Percentiles rank a stretch among this genome's conserved stretches.
Conservation (phyloP, 2,888 invertebrate species). For the Nematopogon swammerdamellus region DNA sequence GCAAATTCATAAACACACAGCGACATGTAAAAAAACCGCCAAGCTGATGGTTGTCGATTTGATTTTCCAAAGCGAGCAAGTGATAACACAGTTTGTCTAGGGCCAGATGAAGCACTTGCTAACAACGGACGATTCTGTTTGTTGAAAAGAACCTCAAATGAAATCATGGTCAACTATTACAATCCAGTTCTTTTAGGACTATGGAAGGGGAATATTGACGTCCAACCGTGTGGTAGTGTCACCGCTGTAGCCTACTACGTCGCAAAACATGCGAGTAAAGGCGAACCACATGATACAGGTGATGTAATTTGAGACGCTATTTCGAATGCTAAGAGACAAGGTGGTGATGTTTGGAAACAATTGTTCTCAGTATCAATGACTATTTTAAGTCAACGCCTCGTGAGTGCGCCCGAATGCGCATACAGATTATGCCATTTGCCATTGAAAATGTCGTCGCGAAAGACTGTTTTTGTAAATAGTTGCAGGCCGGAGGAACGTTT, state of each 20-base stretch:
- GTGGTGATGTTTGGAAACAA: slow-evolving; percentile 13
- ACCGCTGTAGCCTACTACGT: slow-evolving; percentile 20
- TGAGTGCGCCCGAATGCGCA: slow-evolving; percentile 18
- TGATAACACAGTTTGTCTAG: slow-evolving; percentile 14
- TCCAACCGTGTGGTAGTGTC: slow-evolving; percentile 21
- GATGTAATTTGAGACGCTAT: slow-evolving; percentile 15
- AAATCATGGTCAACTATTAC: slow-evolving; percentile 20
- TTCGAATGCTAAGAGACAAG: slow-evolving; percentile 12
- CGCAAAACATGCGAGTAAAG: slow-evolving; percentile 18
- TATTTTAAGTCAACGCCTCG: slow-evolving; percentile 15
- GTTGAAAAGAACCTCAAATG: slow-evolving; percentile 15
- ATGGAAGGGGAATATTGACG: slow-evolving; percentile 22
- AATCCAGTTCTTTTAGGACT: slow-evolving; percentile 15
- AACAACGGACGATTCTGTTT: slow-evolving; percentile 20
- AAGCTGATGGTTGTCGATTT: slow-evolving; percentile 12
- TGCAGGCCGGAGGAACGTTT: slow-evolving; percentile 17
- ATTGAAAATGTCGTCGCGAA: slow-evolving; percentile 15
- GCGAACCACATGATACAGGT: slow-evolving; percentile 16
- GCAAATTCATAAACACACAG: slow-evolving; percentile 15
- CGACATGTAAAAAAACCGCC: slow-evolving; percentile 13
- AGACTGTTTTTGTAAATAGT: slow-evolving; percentile 17
- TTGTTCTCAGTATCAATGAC: slow-evolving; percentile 16
- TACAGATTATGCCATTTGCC: slow-evolving; percentile 18
- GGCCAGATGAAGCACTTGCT: slow-evolving; percentile 16
- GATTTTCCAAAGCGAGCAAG: slow-evolving; percentile 14